A percentile compares a stretch with the other conserved stretches of the same genome.
Conservation (phyloP, 2,888 invertebrate species). For the Dendrolimus houi region DNA sequence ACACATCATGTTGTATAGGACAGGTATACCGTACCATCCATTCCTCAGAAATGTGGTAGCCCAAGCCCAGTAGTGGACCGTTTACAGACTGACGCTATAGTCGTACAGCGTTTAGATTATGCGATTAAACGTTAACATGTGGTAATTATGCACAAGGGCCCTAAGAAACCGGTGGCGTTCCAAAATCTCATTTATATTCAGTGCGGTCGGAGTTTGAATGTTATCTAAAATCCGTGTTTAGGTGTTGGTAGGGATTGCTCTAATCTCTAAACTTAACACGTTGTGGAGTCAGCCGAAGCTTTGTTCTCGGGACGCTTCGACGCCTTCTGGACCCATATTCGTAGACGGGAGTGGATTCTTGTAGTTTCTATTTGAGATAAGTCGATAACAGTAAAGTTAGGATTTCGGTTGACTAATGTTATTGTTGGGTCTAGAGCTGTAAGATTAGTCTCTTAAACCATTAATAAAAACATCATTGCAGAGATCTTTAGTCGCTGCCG, state of each 20-base stretch:
- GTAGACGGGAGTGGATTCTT: constrained; percentile 30
- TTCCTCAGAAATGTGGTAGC: too few relatives aligned
- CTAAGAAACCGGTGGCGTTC: constrained; percentile 54
- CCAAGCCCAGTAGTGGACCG: too few relatives aligned
- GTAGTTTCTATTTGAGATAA: constrained; percentile 18
- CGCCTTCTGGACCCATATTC: constrained; percentile 24
- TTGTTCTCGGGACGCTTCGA: constrained; percentile 48
- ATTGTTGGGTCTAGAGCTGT: constrained; percentile 6
- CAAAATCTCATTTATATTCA: constrained; percentile 75
- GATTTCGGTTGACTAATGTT: too few relatives aligned
- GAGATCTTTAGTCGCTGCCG: too few relatives aligned
- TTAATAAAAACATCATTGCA: too few relatives aligned
- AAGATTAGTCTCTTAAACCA: constrained; percentile 20
- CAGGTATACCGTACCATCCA: too few relatives aligned
- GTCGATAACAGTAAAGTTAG: too few relatives aligned
- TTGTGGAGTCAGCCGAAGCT: constrained; percentile 64
- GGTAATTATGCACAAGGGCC: constrained; percentile 66
- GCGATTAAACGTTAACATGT: constrained; percentile 41
- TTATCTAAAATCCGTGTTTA: constrained; percentile 76
- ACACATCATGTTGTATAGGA: too few relatives aligned
- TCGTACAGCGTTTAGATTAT: too few relatives aligned
- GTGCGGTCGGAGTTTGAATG: constrained; percentile 72
- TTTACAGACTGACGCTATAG: too few relatives aligned
- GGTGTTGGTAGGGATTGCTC: constrained; percentile 71
- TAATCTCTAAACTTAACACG: constrained; percentile 75